Base-by-base conservation (phyloP, 2,888 invertebrate species). In the Eudasyphora cyanicolor region DNA sequence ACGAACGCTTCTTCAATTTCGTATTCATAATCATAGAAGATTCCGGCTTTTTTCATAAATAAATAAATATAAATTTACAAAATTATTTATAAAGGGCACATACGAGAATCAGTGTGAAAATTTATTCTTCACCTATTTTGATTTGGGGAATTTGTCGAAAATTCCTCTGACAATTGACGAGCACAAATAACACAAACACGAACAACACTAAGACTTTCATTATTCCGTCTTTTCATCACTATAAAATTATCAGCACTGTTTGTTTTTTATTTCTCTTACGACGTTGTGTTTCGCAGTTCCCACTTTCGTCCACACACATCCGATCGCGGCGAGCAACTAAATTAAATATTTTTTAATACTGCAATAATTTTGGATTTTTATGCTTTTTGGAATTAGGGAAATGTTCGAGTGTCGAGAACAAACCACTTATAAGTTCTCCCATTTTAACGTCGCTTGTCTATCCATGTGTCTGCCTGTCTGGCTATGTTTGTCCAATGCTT, bases 1-100 rank as follows among this genome's bases (percentile, higher is more conserved):
- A 91, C 88, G 87, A 95, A 94, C 57, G 94, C 94, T 14, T 93
- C 92, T 82, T 94, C 94, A 71, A 93, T 92, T 77, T 94, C 93
- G 54, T 90, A 89, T 85, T 93, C 84, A 83, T 93, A 92, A 76
- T 93, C 91, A 89, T 94, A 92, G 86, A 94, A 94, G 82, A 94
- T 92, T 42, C 89, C 92, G 78, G 91, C 92, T 92, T 64, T n/a
- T 62, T 29, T 1, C 27, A 27, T 54, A 14, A n/a, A n/a, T n/a
- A n/a, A n/a, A n/a, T n/a, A n/a, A n/a, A n/a, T n/a, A n/a, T n/a
- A 60, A 19, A 24, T 27, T 35, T 0, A 49, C 6, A 35, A 57
- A 29, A n/a, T n/a, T n/a, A n/a, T 62, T 71, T n/a, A 45, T 29
- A 45, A 2, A 17, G 17, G 29, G 8, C 4, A 1, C 35, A 17